phyloP scores from a whole-genome alignment of 2,888 invertebrate genomes.

The Lithophane socia region DNA sequence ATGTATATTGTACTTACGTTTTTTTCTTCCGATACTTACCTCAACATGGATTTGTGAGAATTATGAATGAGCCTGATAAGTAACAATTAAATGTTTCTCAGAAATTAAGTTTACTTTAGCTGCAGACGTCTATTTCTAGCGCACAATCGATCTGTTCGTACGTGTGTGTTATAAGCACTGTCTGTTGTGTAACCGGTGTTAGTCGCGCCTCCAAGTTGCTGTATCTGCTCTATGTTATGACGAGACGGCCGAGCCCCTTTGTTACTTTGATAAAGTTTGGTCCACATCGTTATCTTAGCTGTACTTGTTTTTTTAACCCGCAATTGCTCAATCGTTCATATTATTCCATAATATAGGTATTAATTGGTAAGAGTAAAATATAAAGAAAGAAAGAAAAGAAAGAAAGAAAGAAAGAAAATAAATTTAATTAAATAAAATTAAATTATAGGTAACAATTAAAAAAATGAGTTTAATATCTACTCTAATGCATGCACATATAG shows the following conservation, averaged over 20 bases:
- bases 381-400: too few relatives aligned
- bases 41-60: not conserved
- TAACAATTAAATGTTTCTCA: conserved; percentile 22
- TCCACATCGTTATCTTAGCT: conserved; percentile 63
- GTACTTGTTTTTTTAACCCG: conserved; percentile 32
- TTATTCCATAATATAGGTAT: not conserved
- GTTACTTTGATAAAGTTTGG: conserved; percentile 65
- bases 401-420: too few relatives aligned
- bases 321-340: conserved; percentile 7
- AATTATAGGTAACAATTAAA: conserved; percentile 19
- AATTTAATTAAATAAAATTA: too few relatives aligned
- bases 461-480: conserved; percentile 24
- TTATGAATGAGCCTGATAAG: conserved; percentile 6
- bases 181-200: conserved; percentile 34
- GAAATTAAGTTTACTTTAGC: conserved; percentile 19
- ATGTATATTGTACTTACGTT: conserved; percentile 10
- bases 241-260: conserved; percentile 69
- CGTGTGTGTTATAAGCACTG: conserved; percentile 9
- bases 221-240: conserved; percentile 48
- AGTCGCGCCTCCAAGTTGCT: conserved; percentile 44
- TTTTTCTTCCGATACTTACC: conserved; percentile 4
- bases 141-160: conserved; percentile 34
- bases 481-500: conserved; percentile 16
- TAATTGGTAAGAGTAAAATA: not conserved
- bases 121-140: conserved; percentile 28